These are phyloP conservation scores for Temnothorax unifasciatus DNA, from an alignment of 2,888 invertebrate genomes.

Conservation along the genomic window DNA sequence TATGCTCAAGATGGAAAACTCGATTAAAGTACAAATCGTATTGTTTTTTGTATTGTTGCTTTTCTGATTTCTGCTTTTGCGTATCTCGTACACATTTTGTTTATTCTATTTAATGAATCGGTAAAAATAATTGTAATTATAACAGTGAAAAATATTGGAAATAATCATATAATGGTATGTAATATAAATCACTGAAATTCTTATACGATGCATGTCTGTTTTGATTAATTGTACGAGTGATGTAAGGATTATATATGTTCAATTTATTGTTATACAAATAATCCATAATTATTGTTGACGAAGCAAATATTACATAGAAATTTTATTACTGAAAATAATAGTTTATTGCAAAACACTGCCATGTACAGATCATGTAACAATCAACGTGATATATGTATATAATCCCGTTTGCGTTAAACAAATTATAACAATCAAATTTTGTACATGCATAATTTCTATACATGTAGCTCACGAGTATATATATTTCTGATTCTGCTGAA, in stretches of 20 bases:
- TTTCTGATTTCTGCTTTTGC: neutral
- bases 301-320: slow-evolving; percentile 19
- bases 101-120: neutral
- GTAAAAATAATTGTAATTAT: neutral
- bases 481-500: neutral
- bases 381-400: neutral
- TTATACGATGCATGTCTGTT: neutral
- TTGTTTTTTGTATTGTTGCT: neutral
- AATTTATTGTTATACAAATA: slow-evolving; percentile 11
- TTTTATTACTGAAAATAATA: neutral
- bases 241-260: neutral
- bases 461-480: neutral
- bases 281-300: slow-evolving; percentile 10
- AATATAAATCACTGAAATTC: slow-evolving; percentile 3
- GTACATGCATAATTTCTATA: slow-evolving; percentile 17
- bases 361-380: neutral
- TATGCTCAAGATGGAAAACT: slow-evolving; percentile 21
- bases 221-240: neutral
- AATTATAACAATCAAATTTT: slow-evolving; percentile 14
- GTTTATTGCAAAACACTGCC: slow-evolving; percentile 9
- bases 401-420: neutral
- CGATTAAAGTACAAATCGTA: slow-evolving; percentile 7
- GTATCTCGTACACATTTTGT: neutral
- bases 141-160: neutral
- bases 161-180: neutral